Conservation (phyloP, 2,888 invertebrate species). For the Abscondita cerata region DNA sequence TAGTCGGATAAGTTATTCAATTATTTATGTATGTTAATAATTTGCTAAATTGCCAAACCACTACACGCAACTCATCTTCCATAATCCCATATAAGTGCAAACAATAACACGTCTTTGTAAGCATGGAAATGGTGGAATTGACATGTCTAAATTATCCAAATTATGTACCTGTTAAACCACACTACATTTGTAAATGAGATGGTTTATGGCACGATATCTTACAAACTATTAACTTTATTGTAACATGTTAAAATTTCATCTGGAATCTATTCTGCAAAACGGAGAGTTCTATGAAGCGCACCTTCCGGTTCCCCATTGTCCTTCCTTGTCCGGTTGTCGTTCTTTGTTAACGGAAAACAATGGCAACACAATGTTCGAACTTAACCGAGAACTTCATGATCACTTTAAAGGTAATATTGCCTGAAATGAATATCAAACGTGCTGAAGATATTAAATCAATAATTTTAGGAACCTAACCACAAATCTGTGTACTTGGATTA, state of each 20-base stretch:
- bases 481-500: conserved; percentile 87
- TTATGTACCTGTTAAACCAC: too few species aligned
- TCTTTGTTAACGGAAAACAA: conserved; percentile 74
- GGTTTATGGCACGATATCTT: too few species aligned
- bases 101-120: too few species aligned
- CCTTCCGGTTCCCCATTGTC: conserved; percentile 80
- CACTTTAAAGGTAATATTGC: conserved; percentile 72
- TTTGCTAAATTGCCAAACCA: too few species aligned
- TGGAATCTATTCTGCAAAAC: conserved; percentile 73
- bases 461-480: conserved; percentile 63
- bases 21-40: too few species aligned
- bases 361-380: conserved; percentile 72
- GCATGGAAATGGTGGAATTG: too few species aligned
- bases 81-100: too few species aligned
- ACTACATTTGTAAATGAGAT: too few species aligned
- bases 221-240: too few species aligned
- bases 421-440: not conserved
- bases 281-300: conserved; percentile 78
- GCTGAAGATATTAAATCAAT: not conserved
- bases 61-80: too few species aligned
- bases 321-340: conserved; percentile 91
- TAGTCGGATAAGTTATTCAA: too few species aligned
- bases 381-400: conserved; percentile 83
- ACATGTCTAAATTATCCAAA: too few species aligned
- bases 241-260: conserved; percentile 71